These are phyloP conservation scores for Heliconius aoede DNA, from an alignment of 2,888 invertebrate genomes.

Conservation along the genomic window DNA sequence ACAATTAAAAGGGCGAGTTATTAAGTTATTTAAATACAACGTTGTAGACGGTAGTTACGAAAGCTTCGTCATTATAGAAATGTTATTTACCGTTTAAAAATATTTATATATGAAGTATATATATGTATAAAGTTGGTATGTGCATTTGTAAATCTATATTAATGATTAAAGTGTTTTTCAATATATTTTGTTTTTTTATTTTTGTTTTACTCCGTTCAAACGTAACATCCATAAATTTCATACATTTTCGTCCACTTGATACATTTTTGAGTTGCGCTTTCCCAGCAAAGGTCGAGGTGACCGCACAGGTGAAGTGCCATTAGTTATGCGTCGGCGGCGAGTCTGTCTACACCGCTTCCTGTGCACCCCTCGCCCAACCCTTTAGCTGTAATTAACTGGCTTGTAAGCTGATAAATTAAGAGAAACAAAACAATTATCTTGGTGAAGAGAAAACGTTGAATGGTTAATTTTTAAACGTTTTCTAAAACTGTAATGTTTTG, in stretches of 20 bases:
- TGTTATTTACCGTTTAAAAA: neutral
- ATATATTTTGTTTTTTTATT: too few species aligned
- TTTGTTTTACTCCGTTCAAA: too few species aligned
- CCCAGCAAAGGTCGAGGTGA: conserved; percentile 56
- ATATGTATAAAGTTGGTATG: too few species aligned
- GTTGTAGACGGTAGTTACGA: conserved; percentile 29
- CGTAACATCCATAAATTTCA: neutral
- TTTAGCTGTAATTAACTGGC: conserved; percentile 50
- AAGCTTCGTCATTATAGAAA: conserved; percentile 25
- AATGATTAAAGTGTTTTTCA: too few species aligned
- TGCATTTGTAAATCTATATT: too few species aligned
- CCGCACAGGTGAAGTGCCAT: conserved; percentile 65
- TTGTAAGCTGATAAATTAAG: conserved; percentile 46
- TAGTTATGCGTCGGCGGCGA: conserved; percentile 67
- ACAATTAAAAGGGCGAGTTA: conserved; percentile 38
- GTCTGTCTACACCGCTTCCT: conserved; percentile 70
- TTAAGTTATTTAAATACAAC: conserved; percentile 44
- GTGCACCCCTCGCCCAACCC: conserved; percentile 51
- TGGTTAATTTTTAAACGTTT: neutral
- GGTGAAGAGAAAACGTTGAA: neutral
- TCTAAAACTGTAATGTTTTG: neutral
- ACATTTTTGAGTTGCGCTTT: conserved; percentile 47
- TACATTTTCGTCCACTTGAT: conserved; percentile 32
- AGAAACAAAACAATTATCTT: conserved; percentile 35
- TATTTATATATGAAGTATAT: too few species aligned